Percentiles rank a stretch among this genome's conserved stretches.
phyloP scores from a whole-genome alignment of 1,140 invertebrate species.

The Calephelis nemesis region DNA sequence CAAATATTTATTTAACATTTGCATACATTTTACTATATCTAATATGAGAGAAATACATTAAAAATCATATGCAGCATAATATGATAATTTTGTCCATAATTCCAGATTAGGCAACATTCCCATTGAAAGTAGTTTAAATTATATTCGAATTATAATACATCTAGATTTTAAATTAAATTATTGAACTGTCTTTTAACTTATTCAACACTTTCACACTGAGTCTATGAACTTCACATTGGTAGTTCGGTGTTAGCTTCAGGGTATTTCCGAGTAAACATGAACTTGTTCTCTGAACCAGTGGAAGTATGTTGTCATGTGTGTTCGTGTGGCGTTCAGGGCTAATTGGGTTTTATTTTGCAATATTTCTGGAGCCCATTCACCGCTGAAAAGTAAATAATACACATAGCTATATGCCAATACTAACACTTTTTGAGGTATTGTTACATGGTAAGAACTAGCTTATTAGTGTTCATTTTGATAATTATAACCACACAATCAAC shows the following conservation, averaged over 20 bases:
- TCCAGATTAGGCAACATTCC: neutral
- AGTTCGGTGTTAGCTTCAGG: conserved; percentile 70
- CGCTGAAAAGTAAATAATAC: conserved; percentile 79
- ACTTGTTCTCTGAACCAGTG: conserved; percentile 88
- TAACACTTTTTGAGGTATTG: too few relatives aligned
- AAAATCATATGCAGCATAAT: neutral
- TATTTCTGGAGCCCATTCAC: conserved; percentile 86
- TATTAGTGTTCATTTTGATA: too few relatives aligned
- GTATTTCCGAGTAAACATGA: conserved; percentile 83
- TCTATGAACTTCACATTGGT: conserved; percentile 30
- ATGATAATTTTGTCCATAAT: neutral
- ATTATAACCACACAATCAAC: too few relatives aligned
- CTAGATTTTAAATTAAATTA: conserved; percentile 17
- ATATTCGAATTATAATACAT: conserved; percentile 13
- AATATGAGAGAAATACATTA: too few relatives aligned
- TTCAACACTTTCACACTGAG: conserved; percentile 26
- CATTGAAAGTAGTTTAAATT: neutral
- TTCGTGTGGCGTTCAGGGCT: conserved; percentile 83
- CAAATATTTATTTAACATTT: too few relatives aligned
- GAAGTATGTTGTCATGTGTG: conserved; percentile 82
- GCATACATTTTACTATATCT: too few relatives aligned
- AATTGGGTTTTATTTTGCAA: conserved; percentile 82
- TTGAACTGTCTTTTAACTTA: conserved; percentile 27
- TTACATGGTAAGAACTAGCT: too few relatives aligned
- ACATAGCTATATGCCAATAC: too few relatives aligned